Evolutionary conservation across 2,888 invertebrate genomes (phyloP).

Genomic region (Polyommatus icarus): DNA sequence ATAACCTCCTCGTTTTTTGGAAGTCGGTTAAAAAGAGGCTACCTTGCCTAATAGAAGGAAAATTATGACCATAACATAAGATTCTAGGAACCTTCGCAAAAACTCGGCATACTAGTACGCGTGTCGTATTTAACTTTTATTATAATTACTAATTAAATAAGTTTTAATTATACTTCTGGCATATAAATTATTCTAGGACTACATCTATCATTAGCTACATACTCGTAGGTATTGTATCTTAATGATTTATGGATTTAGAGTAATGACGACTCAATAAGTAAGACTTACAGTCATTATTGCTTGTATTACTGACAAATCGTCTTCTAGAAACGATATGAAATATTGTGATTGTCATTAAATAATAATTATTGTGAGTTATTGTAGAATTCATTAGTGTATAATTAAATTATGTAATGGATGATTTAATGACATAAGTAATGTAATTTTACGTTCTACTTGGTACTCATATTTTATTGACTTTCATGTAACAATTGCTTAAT

Average conservation of each 20-base stretch:
- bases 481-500: neutral
- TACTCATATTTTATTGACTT: neutral
- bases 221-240: neutral
- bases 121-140: neutral
- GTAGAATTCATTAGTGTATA: neutral
- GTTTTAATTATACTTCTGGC: neutral
- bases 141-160: neutral
- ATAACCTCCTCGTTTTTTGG: too few relatives aligned
- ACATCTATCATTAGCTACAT: neutral
- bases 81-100: neutral
- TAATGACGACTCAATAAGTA: neutral
- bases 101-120: neutral
- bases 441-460: neutral
- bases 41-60: neutral
- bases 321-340: neutral
- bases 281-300: neutral
- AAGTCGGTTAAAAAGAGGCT: neutral
- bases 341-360: neutral
- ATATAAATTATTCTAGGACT: neutral
- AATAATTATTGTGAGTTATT: neutral
- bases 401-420: neutral
- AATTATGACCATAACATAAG: neutral
- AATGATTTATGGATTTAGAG: neutral
- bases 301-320: neutral
- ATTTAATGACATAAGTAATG: neutral